Base-by-base conservation (phyloP, 2,797 vertebrate genomes). In the Euthynnus affinis region DNA sequence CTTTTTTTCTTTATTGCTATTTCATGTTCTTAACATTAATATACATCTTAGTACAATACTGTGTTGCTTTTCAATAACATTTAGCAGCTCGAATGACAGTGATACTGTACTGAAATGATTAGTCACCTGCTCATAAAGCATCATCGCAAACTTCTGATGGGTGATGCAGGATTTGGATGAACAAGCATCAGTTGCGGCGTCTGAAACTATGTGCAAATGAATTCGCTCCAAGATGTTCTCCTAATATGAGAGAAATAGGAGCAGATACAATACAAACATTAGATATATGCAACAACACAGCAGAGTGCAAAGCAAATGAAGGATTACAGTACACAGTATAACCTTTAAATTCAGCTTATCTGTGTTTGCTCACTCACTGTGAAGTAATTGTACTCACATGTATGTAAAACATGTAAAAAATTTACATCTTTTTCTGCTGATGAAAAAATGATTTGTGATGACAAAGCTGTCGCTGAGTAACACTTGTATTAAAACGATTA, bases 121-220 rank as follows among this genome's bases (percentile, higher is more conserved):
- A 40, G 75, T 90, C 87, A 99, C 98, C 97, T 99, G 98, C 76
- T 99, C 98, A 81, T 99, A 99, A 49, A 99, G 95, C 8, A 97
- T 98, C 97, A 99, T 99, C n/a, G 98, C 97, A 92, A 99, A 99
- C 95, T 99, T 99, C 94, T 97, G 97, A 90, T 99, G 98, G 40
- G 97, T 97, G 88, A 99, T 98, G 89, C 98, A 99, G 58, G 97
- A 98, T 80, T 97, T 99, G 4, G 98, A 98, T 76, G 97, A 97
- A 87, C 98, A 99, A 85, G 95, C 94, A 74, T 99, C 98, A 2
- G 96, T 93, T 9, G 96, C 94, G 2, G 94, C 92, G 89, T 97
- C 97, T 78, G 97, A 97, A 83, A 97, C 98, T 6, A 98, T 95
- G 90, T 99, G 98, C 67, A 98, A 95, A 87, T 99, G 98, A 89